Base-by-base conservation (phyloP, 1,140 invertebrate genomes). In the Gonatopus flavifemur region DNA sequence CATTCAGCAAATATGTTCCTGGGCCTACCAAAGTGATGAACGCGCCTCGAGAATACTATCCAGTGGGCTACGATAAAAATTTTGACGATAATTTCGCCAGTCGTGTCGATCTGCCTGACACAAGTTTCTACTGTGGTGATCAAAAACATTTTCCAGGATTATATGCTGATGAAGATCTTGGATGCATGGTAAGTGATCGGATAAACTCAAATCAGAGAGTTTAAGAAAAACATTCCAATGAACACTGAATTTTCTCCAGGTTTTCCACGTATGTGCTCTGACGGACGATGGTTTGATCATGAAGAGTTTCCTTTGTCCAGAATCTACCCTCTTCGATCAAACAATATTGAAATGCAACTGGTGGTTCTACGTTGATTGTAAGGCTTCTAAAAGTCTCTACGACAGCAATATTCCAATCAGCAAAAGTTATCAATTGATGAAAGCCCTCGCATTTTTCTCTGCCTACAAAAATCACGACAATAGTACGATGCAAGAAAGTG, bases 321-420 rank as follows among this genome's bases (percentile, higher is more conserved):
- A 93, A 71, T 91, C 88, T 13, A 94, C 91, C 0, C 80, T 93
- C 12, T 94, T 93, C 69, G 91, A 94, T 67, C 89, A 92, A 69
- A 89, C 90, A 3, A 91, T 94, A 41, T 78, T 94, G 0, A 91
- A 92, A 67, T 94, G 91, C 73, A 93, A 94, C 67, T 93, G 90
- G 90, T 93, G 89, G 89, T 91, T 93, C 75, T 93, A 91, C 73
- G 90, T 93, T 0, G 90, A 93, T 64, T 94, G 91, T 70, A 89
- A 89, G 74, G 82, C 83, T 24, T 90, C 89, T 1, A 85, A 83
- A 55, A 83, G 81, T 40, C 76, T 92, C 25, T 93, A 93, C 70
- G 90, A 93, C 60, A 91, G 89, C 3, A 94, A 94, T 64, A 91
- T 93, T 35, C 90, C 90, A 0, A 87, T 94, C 35, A 93, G 90